phyloP scores from a whole-genome alignment of 2,113 vertebrate species.

The Xiphophorus maculatus region DNA sequence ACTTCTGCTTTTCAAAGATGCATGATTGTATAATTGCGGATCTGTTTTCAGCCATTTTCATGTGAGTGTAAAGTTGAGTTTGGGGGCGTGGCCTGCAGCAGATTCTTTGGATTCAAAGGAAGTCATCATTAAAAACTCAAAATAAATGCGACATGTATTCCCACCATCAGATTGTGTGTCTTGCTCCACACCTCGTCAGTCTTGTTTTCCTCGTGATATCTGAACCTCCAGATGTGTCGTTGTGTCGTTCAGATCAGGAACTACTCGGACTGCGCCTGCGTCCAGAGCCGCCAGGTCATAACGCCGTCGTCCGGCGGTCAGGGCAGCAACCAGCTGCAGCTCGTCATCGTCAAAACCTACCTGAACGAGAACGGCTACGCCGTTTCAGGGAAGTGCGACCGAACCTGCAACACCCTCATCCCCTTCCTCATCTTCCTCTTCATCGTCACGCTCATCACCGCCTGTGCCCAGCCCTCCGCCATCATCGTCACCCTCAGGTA shows the following conservation, averaged over 20 bases:
- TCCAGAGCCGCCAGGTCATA: slow-evolving; percentile 97
- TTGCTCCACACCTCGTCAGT: too few relatives aligned
- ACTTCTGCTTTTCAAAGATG: too few relatives aligned
- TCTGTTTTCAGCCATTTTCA: too few relatives aligned
- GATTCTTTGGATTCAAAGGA: too few relatives aligned
- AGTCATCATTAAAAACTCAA: neutral
- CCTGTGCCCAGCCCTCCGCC: slow-evolving; percentile 95
- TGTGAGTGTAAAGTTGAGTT: too few relatives aligned
- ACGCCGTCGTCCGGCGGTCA: slow-evolving; percentile 88
- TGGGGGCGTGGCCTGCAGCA: too few relatives aligned
- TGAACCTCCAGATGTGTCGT: neutral
- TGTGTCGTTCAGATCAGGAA: slow-evolving; percentile 83
- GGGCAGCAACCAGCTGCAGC: slow-evolving; percentile 88
- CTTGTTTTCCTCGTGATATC: too few relatives aligned
- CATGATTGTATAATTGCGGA: too few relatives aligned
- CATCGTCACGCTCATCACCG: slow-evolving; percentile 98
- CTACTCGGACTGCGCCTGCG: slow-evolving; percentile 96
- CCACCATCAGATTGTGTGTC: neutral
- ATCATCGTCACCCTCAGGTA: slow-evolving; percentile 99
- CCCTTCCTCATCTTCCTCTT: slow-evolving; percentile 98
- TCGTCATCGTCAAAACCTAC: slow-evolving; percentile 98
- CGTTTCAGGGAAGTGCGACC: slow-evolving; percentile 92
- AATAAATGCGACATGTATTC: neutral
- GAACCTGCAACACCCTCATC: slow-evolving; percentile 94
- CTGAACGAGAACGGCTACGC: slow-evolving; percentile 96